These are phyloP conservation scores for Polydrusus cervinus DNA, from an alignment of 2,888 invertebrate species.

Conservation along the genomic window DNA sequence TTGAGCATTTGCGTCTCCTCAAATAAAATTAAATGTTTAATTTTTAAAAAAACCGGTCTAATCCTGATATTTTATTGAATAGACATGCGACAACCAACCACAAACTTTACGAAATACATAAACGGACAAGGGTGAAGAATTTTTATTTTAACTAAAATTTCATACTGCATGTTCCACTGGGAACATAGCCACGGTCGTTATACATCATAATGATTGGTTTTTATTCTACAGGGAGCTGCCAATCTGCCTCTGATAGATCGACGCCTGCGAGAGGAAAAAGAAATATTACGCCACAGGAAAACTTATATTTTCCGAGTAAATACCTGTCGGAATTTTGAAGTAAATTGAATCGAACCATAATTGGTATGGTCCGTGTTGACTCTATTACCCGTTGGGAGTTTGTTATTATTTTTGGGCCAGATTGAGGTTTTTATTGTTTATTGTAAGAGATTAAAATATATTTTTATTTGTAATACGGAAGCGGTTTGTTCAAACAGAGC, in stretches of 20 bases:
- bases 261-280: slow-evolving; percentile 33
- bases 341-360: slow-evolving; percentile 46
- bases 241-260: slow-evolving; percentile 54
- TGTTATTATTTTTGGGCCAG: slow-evolving; percentile 5
- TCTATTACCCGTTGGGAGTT: slow-evolving; percentile 10
- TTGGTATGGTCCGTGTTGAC: slow-evolving; percentile 39
- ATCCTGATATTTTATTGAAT: too few relatives aligned
- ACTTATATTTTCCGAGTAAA: slow-evolving; percentile 48
- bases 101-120: slow-evolving; percentile 12
- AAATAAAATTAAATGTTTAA: too few relatives aligned
- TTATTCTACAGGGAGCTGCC: slow-evolving; percentile 52
- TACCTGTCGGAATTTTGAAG: slow-evolving; percentile 46
- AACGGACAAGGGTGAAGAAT: slow-evolving; percentile 16
- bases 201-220: slow-evolving; percentile 57
- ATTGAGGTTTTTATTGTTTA: background rate
- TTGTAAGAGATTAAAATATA: background rate
- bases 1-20: too few relatives aligned
- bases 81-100: background rate
- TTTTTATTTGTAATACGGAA: background rate
- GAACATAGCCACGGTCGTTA: slow-evolving; percentile 50
- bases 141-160: slow-evolving; percentile 48
- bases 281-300: slow-evolving; percentile 36
- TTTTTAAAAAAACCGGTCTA: too few relatives aligned
- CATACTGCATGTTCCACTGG: slow-evolving; percentile 35
- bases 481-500: background rate